phyloP scores from a whole-genome alignment of 2,888 invertebrate species.

The Catotricha subobsoleta region DNA sequence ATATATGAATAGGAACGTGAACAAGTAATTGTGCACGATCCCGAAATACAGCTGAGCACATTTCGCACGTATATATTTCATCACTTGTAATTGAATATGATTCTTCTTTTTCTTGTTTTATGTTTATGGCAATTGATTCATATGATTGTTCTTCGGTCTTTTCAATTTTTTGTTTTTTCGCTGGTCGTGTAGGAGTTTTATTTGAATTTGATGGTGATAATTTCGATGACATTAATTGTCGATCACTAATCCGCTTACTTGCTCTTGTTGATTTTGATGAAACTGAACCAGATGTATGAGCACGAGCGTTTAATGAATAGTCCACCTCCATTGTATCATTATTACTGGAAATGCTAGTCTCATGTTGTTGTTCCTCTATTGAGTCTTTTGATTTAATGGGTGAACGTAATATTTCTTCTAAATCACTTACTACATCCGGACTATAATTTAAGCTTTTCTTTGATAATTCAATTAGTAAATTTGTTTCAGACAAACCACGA shows the following conservation, averaged over 20 bases:
- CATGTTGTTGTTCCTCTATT: not conserved
- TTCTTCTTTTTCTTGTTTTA: slow-evolving; percentile 25
- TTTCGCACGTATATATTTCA: slow-evolving; percentile 51
- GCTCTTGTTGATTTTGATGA: not conserved
- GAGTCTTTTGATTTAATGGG: slow-evolving; percentile 22
- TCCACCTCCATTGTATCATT: too few species aligned
- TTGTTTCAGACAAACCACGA: not conserved
- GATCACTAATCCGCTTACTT: not conserved
- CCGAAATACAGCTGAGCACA: slow-evolving; percentile 60
- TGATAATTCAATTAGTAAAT: slow-evolving; percentile 17
- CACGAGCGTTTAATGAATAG: too few species aligned
- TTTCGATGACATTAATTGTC: not conserved
- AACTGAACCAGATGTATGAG: too few species aligned
- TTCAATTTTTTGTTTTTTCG: too few species aligned
- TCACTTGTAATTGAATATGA: slow-evolving; percentile 3
- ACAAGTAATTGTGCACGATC: slow-evolving; percentile 53
- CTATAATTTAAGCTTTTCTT: slow-evolving; percentile 23
- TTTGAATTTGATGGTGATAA: not conserved
- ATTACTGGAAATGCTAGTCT: too few species aligned
- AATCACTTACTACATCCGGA: slow-evolving; percentile 26
- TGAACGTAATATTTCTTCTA: slow-evolving; percentile 28
- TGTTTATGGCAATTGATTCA: slow-evolving; percentile 8
- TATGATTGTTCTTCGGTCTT: too few species aligned
- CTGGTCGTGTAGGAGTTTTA: not conserved
- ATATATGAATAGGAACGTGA: slow-evolving; percentile 71